Evolutionary conservation across 1,140 invertebrate species (phyloP), one percentile per base, ranked within the genome.

Genomic region (Bombus waltoni): DNA sequence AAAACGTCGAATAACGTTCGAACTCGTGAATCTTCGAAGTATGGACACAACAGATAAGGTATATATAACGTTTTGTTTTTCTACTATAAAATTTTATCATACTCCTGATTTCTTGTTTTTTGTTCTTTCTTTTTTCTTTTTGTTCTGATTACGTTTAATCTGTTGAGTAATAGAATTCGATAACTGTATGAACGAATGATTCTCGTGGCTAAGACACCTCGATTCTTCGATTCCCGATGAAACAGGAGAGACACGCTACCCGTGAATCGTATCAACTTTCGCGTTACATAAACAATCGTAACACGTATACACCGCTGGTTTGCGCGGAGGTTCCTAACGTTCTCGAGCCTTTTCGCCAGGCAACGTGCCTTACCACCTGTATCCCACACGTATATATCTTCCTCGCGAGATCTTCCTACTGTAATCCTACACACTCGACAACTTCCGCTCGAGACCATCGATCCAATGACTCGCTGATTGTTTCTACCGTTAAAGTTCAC

Each of bases 211-310:
- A 62, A 47, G 13, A 6, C 57, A 38, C 25, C 25, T 80, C 32
- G 44, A 80, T 62, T 77, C 38, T 42, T 13, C 44, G 72, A 76
- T 53, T 76, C 59, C 38, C 57, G 42, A 53, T 62, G 83, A 80
- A 85, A 85, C 42, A 57, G 42, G 83, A 80, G 68, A 80, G 57
- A 73, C 57, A 72, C 47, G 40, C 22, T 32, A 59, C 5, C 25
- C 13, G 62, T 44, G 76, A 80, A 79, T 72, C 57, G 83, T 85
- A 85, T 85, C 83, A 68, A 40, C 77, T 85, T 85, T 85, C 83
- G 53, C 25, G 83, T 85, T 85, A 85, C 68, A 80, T 85, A 85
- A 85, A 85, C 40, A 85, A 72, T 80, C 75, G 83, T 80, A 80
- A 73, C 68, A 77, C 35, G 59, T 47, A 85, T n/a, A n/a, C 42